Evolutionary conservation across 2,113 vertebrate genomes (phyloP).

Genomic region (Carettochelys insculpta): DNA sequence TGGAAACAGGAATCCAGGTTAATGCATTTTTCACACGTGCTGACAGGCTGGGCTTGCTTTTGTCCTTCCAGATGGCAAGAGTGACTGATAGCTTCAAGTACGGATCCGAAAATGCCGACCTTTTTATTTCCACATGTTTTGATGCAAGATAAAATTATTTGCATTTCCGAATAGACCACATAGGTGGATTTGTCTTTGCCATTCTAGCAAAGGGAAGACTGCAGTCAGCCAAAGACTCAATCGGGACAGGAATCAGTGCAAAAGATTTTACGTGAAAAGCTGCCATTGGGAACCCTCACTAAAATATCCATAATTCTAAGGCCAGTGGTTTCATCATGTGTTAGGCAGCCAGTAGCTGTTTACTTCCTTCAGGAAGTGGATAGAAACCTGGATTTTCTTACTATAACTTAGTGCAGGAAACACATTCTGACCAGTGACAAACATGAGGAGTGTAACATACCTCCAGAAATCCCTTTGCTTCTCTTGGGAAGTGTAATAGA

Average conservation of each 20-base stretch:
- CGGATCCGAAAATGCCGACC: neutral
- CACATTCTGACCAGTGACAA: neutral
- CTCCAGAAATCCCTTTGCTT: neutral
- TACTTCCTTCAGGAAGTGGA: neutral
- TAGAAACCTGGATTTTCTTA: neutral
- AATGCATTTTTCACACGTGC: neutral
- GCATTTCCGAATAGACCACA: neutral
- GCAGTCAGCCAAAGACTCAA: neutral
- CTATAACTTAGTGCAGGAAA: neutral
- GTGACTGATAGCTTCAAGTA: neutral
- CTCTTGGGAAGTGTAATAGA: neutral
- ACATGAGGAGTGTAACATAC: neutral
- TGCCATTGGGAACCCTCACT: neutral
- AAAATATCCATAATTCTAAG: no score
- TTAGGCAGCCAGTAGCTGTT: neutral
- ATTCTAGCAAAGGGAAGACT: neutral
- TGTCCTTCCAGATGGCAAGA: neutral
- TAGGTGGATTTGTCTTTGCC: neutral
- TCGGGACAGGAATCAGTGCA: neutral
- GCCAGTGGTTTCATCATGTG: neutral
- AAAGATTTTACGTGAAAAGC: neutral
- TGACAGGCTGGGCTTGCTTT: neutral
- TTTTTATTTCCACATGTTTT: neutral
- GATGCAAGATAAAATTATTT: neutral
- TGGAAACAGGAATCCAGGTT: neutral